phyloP scores from a whole-genome alignment of 1,140 invertebrate species.

The Pentalonia nigronervosa region DNA sequence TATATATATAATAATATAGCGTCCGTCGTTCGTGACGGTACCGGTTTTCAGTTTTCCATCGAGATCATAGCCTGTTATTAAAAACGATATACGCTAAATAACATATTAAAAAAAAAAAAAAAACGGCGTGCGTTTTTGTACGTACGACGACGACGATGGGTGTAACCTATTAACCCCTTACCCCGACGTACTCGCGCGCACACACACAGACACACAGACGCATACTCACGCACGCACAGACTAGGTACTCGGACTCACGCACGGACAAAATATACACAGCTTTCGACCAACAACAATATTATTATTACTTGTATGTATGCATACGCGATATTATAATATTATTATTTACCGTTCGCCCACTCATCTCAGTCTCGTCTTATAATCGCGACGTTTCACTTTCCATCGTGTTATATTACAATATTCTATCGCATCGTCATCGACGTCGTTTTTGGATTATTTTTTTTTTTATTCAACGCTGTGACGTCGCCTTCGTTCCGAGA shows the following conservation, averaged over 20 bases:
- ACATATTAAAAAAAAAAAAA: slow-evolving; percentile 28
- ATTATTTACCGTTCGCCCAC: slow-evolving; percentile 24
- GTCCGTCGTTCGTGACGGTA: slow-evolving; percentile 53
- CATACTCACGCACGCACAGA: neutral
- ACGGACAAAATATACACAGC: neutral
- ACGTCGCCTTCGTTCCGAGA: no score
- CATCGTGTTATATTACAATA: neutral
- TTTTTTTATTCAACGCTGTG: neutral
- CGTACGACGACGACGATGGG: slow-evolving; percentile 1
- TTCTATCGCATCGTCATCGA: neutral
- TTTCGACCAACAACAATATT: slow-evolving; percentile 10
- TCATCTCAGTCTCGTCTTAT: slow-evolving; percentile 17
- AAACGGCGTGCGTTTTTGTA: slow-evolving; percentile 10
- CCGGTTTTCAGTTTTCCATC: slow-evolving; percentile 50
- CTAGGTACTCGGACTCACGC: no score
- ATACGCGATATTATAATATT: neutral
- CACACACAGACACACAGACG: neutral
- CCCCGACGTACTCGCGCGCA: neutral
- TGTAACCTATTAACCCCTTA: slow-evolving; percentile 55
- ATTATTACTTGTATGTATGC: neutral
- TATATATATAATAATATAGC: neutral
- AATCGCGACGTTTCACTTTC: slow-evolving; percentile 17
- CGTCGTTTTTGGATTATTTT: neutral
- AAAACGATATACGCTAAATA: slow-evolving; percentile 44
- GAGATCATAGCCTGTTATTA: slow-evolving; percentile 55